Conservation (phyloP, 2,113 vertebrate genomes). For the Chrysochloris asiatica region DNA sequence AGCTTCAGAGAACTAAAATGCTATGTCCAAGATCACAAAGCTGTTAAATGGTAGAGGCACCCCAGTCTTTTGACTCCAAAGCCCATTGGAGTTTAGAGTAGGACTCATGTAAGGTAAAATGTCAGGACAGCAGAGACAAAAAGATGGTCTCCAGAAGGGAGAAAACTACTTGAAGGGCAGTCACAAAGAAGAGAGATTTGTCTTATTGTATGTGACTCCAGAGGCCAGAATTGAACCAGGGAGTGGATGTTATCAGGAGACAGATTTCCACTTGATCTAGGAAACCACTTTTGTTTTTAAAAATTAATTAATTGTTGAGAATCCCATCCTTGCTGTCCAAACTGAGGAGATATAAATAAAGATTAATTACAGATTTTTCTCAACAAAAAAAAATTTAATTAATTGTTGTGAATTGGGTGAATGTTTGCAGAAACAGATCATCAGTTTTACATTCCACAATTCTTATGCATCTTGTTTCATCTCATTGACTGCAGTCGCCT, state of each 20-base stretch:
- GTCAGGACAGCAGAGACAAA: background rate
- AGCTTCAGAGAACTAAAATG: background rate
- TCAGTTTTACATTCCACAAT: too few relatives aligned
- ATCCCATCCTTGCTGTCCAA: too few relatives aligned
- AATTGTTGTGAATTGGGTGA: too few relatives aligned
- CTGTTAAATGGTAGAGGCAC: background rate
- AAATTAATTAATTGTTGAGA: too few relatives aligned
- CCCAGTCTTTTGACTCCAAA: background rate
- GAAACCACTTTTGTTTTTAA: conserved; percentile 14
- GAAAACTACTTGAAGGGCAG: background rate
- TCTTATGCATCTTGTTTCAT: too few relatives aligned
- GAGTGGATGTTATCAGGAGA: background rate
- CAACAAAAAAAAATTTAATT: too few relatives aligned
- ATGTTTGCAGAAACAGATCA: too few relatives aligned
- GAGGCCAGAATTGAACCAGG: background rate
- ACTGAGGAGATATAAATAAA: too few relatives aligned
- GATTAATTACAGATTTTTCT: too few relatives aligned
- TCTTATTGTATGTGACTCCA: background rate
- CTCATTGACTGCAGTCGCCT: too few relatives aligned
- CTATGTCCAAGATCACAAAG: background rate
- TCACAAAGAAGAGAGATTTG: background rate
- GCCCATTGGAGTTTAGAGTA: background rate
- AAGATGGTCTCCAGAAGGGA: background rate
- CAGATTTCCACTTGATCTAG: background rate
- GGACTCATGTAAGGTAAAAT: background rate